These are phyloP conservation scores for Catharus minimus DNA, from an alignment of 2,113 vertebrate genomes.

Conservation along the genomic window DNA sequence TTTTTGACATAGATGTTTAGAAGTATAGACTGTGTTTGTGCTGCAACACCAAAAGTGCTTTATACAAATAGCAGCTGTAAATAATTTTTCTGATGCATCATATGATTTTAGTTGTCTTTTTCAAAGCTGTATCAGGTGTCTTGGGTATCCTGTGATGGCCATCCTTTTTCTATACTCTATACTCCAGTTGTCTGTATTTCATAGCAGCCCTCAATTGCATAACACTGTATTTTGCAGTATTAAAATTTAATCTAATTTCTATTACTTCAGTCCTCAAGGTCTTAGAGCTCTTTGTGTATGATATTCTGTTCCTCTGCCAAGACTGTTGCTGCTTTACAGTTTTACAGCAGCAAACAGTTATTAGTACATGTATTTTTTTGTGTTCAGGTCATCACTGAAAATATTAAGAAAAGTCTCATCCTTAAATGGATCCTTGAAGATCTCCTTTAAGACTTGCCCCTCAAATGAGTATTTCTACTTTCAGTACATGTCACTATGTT, in stretches of 20 bases:
- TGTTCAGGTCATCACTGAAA: not conserved
- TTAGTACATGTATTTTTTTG: not conserved
- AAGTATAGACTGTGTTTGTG: not conserved
- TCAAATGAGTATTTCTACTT: not conserved
- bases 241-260: slow-evolving; percentile 22
- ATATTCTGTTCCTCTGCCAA: not conserved
- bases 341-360: not conserved
- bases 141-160: not conserved
- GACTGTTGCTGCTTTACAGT: not conserved
- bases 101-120: not conserved
- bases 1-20: not conserved
- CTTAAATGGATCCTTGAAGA: not conserved
- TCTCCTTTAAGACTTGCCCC: not conserved
- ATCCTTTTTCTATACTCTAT: not conserved
- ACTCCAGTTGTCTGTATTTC: not conserved
- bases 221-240: not conserved
- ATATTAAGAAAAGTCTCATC: not conserved
- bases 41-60: not conserved
- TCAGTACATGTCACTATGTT: not conserved
- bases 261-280: not conserved
- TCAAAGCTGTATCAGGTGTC: not conserved
- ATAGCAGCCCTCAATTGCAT: not conserved
- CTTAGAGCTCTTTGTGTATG: not conserved
- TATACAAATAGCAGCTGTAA: not conserved
- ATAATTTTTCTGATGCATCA: not conserved